Evolutionary conservation across 2,113 vertebrate genomes (phyloP).

Genomic region (Amia ocellicauda): DNA sequence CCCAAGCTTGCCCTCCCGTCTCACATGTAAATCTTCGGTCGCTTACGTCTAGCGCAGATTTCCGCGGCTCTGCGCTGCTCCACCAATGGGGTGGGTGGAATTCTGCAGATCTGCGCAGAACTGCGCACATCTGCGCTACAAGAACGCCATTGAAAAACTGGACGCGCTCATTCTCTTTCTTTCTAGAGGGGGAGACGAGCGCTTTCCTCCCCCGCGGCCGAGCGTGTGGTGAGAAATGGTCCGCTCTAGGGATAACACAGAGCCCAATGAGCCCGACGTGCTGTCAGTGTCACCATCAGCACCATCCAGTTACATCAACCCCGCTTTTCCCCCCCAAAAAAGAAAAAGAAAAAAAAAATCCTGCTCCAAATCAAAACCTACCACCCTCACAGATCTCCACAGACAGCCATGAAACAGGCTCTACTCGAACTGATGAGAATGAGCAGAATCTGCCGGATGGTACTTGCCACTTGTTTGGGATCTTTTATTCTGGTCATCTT

Average conservation of each 20-base stretch:
- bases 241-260: constrained; percentile 45
- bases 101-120: too few species aligned
- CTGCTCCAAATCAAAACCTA: neutral
- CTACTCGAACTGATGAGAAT: constrained; percentile 91
- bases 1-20: neutral
- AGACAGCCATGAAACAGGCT: constrained; percentile 84
- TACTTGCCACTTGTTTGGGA: constrained; percentile 92
- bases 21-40: neutral
- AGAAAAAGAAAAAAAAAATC: too few species aligned
- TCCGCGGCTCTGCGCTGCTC: too few species aligned
- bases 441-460: constrained; percentile 91
- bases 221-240: constrained; percentile 44
- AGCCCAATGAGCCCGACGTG: constrained; percentile 37
- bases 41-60: too few species aligned
- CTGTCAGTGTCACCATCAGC: constrained; percentile 46
- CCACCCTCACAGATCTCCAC: constrained; percentile 18
- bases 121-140: too few species aligned
- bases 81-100: too few species aligned
- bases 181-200: constrained; percentile 7
- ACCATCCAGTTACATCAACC: constrained; percentile 31
- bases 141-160: constrained; percentile 21
- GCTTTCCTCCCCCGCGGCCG: constrained; percentile 18
- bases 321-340: too few species aligned
- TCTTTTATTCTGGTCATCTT: constrained; percentile 97
- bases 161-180: constrained; percentile 38